Evolutionary conservation across 2,113 vertebrate species (phyloP).

Genomic region (Pterocles orientalis): DNA sequence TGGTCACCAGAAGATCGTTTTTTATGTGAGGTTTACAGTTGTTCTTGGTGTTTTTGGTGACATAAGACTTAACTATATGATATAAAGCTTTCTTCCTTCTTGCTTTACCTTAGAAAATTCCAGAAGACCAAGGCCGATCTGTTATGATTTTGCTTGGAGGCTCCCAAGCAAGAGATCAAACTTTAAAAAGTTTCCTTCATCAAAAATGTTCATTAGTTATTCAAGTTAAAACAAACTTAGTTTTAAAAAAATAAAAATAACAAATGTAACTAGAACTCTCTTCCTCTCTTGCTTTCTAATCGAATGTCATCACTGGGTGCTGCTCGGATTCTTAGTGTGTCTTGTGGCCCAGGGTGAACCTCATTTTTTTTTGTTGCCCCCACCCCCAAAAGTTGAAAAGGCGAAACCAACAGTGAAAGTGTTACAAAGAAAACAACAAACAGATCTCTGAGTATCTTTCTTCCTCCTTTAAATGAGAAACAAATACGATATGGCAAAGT

Average conservation of each 20-base stretch:
- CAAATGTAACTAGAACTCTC: neutral
- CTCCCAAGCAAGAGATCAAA: neutral
- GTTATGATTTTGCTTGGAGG: neutral
- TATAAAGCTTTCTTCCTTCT: neutral
- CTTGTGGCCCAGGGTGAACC: neutral
- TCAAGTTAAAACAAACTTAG: neutral
- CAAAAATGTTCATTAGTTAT: neutral
- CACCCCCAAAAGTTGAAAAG: neutral
- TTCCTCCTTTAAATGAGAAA: neutral
- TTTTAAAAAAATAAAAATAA: neutral
- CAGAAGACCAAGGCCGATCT: neutral
- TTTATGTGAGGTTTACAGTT: neutral
- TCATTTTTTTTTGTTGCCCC: neutral
- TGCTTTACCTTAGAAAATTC: neutral
- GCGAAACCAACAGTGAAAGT: neutral
- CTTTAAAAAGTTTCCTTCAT: neutral
- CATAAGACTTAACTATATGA: neutral
- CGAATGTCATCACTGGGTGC: neutral
- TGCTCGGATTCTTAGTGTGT: neutral
- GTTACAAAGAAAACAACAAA: neutral
- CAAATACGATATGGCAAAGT: neutral
- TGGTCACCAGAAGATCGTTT: neutral
- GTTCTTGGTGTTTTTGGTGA: neutral
- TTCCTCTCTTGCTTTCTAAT: neutral
- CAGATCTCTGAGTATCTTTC: neutral